Conservation (phyloP, 2,113 vertebrate species). For the Sigmodon hispidus region DNA sequence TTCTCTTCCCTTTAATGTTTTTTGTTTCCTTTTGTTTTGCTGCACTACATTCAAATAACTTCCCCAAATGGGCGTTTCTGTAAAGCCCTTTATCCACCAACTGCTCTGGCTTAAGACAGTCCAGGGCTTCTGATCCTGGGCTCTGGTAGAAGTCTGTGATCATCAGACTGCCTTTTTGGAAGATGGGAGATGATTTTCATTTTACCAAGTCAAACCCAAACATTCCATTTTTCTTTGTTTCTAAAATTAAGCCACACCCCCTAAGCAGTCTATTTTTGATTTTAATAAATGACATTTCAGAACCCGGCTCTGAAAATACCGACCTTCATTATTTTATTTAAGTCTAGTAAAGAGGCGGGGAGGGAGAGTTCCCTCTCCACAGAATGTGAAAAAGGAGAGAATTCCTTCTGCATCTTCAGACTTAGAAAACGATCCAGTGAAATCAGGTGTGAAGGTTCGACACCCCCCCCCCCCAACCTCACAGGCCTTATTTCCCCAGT, state of each 20-base stretch:
- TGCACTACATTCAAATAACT: conserved; percentile 32
- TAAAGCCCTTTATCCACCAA: neutral
- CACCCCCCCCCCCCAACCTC: neutral
- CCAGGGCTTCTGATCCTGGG: neutral
- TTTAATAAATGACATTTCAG: conserved; percentile 5
- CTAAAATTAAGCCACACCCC: conserved; percentile 21
- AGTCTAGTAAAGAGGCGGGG: conserved; percentile 13
- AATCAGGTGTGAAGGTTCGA: neutral
- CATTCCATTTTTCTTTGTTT: conserved; percentile 44
- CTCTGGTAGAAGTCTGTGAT: neutral
- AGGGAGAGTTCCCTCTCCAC: neutral
- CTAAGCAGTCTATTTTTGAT: conserved; percentile 43
- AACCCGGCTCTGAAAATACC: conserved; percentile 44
- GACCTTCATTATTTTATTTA: conserved; percentile 33
- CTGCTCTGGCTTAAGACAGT: neutral
- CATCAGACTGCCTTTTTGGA: neutral
- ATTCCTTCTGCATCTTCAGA: neutral
- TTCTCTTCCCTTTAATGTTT: neutral
- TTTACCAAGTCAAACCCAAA: conserved; percentile 47
- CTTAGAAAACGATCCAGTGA: neutral
- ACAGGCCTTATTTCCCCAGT: neutral
- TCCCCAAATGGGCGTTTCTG: neutral
- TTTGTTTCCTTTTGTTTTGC: conserved; percentile 26
- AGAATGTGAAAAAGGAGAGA: neutral
- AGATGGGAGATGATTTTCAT: neutral